These are phyloP conservation scores for Aselliscus stoliczkanus DNA, from an alignment of 2,797 vertebrate genomes.

Conservation along the genomic window DNA sequence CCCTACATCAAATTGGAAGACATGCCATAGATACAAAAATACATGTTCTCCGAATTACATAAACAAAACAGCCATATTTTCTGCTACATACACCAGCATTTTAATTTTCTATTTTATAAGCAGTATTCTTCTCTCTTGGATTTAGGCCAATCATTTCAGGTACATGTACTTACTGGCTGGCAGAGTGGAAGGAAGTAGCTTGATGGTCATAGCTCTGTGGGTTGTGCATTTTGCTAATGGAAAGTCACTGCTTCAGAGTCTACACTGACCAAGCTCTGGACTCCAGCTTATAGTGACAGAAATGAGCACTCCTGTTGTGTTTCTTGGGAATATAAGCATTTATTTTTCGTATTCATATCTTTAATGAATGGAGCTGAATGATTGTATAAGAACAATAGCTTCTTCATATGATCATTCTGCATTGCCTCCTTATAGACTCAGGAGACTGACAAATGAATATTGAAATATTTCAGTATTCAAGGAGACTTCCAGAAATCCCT, in stretches of 20 bases:
- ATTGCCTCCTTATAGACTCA: background rate
- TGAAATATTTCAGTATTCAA: background rate
- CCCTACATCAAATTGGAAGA: constrained; percentile 1
- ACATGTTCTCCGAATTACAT: background rate
- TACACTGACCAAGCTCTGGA: background rate
- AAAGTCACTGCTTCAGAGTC: background rate
- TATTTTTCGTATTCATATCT: background rate
- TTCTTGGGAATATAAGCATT: background rate
- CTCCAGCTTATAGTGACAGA: background rate
- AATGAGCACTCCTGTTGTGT: background rate
- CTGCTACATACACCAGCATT: background rate
- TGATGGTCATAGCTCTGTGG: background rate
- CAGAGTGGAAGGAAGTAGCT: background rate
- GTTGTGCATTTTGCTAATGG: background rate
- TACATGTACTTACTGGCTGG: background rate
- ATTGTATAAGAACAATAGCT: background rate
- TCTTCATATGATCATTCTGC: background rate
- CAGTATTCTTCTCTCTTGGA: background rate
- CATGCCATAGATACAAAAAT: background rate
- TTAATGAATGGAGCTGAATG: background rate
- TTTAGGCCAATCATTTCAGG: background rate
- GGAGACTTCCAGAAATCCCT: background rate
- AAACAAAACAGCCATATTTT: background rate
- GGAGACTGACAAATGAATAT: background rate
- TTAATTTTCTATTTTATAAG: background rate